Conservation (phyloP, 2,797 vertebrate species). For the Helarctos malayanus region DNA sequence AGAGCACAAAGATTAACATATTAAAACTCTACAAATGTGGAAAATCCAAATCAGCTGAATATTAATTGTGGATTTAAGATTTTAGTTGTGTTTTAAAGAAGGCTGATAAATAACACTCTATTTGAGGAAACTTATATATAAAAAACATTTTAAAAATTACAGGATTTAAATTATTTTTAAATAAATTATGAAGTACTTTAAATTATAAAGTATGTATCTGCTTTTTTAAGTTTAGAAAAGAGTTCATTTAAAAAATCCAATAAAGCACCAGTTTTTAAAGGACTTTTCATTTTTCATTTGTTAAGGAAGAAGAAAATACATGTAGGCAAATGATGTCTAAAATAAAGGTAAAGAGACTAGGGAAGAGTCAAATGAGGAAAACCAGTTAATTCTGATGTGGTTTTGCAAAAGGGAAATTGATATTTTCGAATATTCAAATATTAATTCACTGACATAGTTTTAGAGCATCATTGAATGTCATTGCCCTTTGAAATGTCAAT, state of each 20-base stretch:
- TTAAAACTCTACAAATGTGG: background rate
- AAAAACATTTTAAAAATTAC: background rate
- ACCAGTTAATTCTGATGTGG: background rate
- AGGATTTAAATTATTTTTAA: background rate
- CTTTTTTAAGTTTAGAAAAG: background rate
- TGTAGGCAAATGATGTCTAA: background rate
- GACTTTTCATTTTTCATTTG: background rate
- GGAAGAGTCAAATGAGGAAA: background rate
- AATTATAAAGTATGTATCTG: background rate
- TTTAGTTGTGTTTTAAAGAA: background rate
- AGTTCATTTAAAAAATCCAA: background rate
- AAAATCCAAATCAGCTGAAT: background rate
- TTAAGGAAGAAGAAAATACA: background rate
- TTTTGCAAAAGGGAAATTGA: background rate
- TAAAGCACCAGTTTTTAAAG: background rate
- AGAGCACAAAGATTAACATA: background rate
- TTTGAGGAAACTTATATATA: background rate
- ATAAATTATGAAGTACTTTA: background rate
- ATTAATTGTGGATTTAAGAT: background rate
- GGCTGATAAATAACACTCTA: background rate
- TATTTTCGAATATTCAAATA: background rate
- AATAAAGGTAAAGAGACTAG: background rate
- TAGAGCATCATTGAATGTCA: conserved; percentile 43
- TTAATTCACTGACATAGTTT: conserved; percentile 46
- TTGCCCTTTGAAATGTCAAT: conserved; percentile 58